Percentiles rank a stretch among this genome's conserved stretches.
phyloP scores from a whole-genome alignment of 2,113 vertebrate genomes.

The Nicator chloris region DNA sequence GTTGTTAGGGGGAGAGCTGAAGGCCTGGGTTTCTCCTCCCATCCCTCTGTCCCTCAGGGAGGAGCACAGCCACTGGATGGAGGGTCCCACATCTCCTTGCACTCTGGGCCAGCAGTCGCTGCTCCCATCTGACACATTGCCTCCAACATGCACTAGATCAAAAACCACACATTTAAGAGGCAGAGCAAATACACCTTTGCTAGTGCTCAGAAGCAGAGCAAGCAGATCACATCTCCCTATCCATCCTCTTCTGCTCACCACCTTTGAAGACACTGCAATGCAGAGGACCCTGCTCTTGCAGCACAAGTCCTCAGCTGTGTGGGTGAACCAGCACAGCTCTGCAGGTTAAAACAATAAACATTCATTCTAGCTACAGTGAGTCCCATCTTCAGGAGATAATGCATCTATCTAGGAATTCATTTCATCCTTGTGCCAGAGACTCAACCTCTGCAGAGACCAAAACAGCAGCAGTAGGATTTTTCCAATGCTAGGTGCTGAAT shows the following conservation, averaged over 20 bases:
- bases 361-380: neutral
- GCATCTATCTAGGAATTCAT: constrained; percentile 29
- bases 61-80: neutral
- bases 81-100: neutral
- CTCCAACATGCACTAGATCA: fast-evolving
- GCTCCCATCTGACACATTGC: neutral
- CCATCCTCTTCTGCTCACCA: neutral
- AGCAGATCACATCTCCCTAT: neutral
- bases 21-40: neutral
- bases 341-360: neutral
- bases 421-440: constrained; percentile 17
- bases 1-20: neutral
- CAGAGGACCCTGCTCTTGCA: neutral
- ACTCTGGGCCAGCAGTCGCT: neutral
- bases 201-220: neutral
- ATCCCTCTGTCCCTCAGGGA: neutral
- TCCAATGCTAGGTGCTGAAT: neutral
- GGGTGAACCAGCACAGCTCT: neutral
- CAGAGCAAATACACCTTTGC: neutral
- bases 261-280: neutral
- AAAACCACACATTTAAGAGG: neutral
- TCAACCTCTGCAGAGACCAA: neutral
- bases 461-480: neutral
- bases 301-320: fast-evolving
- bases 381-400: neutral